Evolutionary conservation across 2,888 invertebrate species (phyloP).

Genomic region (Hoplodrina ambigua): DNA sequence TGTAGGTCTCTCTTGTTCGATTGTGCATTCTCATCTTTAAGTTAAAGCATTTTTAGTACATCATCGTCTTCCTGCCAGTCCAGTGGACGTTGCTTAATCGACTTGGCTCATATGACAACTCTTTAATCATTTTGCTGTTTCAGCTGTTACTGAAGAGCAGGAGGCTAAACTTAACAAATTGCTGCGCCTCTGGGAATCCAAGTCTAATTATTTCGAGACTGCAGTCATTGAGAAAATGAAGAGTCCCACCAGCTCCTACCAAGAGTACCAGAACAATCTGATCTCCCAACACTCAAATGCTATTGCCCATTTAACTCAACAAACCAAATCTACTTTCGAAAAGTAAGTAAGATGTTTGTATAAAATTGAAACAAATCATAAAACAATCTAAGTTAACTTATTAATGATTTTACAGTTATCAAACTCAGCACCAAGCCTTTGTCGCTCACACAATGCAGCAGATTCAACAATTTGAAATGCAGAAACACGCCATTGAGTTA

Average conservation of each 20-base stretch:
- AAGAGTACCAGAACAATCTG: conserved; percentile 96
- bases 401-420: conserved; percentile 91
- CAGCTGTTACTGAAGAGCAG: conserved; percentile 96
- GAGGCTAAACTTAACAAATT: conserved; percentile 97
- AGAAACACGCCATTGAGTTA: conserved; percentile 92
- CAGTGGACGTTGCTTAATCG: conserved; percentile 87
- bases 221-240: conserved; percentile 96
- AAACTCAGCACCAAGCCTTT: conserved; percentile 98
- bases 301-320: conserved; percentile 94
- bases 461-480: conserved; percentile 95
- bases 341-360: conserved; percentile 84
- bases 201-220: conserved; percentile 96
- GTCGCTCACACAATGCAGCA: conserved; percentile 97
- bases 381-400: conserved; percentile 25
- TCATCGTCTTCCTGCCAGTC: conserved; percentile 83
- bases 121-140: conserved; percentile 86
- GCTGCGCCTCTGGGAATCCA: conserved; percentile 98
- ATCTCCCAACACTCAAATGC: conserved; percentile 95
- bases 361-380: conserved; percentile 11
- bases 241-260: conserved; percentile 96
- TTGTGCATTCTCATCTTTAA: conserved; percentile 86
- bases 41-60: conserved; percentile 83
- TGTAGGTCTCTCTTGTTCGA: conserved; percentile 86
- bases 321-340: conserved; percentile 96
- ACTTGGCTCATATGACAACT: conserved; percentile 79